Evolutionary conservation across 2,113 vertebrate genomes (phyloP), one percentile per base, ranked within the genome.

Genomic region (Hydrolagus affinis): DNA sequence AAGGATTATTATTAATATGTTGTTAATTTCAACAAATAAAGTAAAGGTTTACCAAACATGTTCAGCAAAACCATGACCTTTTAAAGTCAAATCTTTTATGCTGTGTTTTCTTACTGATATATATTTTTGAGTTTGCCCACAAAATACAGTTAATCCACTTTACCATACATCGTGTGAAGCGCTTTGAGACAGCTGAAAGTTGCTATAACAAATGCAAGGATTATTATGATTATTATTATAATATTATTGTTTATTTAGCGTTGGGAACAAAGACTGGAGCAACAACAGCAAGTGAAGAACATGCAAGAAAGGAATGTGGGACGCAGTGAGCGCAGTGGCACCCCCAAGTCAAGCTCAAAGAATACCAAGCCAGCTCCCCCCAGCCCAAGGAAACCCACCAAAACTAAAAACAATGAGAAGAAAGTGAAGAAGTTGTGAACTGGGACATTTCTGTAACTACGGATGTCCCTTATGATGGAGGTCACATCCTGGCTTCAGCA

Each of bases 181-280:
- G 2, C 44, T 3, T 44, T 44, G 44, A 44, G 44, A 44, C 6
- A 6, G 44, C 44, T 44, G 2, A 44, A 44, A 44, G 44, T 1
- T 44, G 6, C 44, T 44, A 44, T 44, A 44, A 44, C n/a, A 44
- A 44, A 44, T 44, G 44, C 44, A 44, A 44, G 44, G 44, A 44
- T 6, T 44, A 44, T 8, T 28, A 12, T 8, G n/a, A n/a, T n/a
- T 21, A 23, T 8, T 28, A 12, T 8, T 66, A 25, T 57, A 64
- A 30, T 70, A 21, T n/a, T 64, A 64, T 85, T 71, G 56, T 30
- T 89, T 14, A 85, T 88, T 90, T 88, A 95, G 94, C 90, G 93
- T 86, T 95, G 94, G 94, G 94, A 95, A 85, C 92, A 94, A 87
- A 91, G 93, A 75, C 90, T 95, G n/a, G 62, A 68, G 15, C 93